Percentiles rank a stretch among this genome's conserved stretches.
phyloP scores from a whole-genome alignment of 2,888 invertebrate species.

The Lepeophtheirus nordmannii region DNA sequence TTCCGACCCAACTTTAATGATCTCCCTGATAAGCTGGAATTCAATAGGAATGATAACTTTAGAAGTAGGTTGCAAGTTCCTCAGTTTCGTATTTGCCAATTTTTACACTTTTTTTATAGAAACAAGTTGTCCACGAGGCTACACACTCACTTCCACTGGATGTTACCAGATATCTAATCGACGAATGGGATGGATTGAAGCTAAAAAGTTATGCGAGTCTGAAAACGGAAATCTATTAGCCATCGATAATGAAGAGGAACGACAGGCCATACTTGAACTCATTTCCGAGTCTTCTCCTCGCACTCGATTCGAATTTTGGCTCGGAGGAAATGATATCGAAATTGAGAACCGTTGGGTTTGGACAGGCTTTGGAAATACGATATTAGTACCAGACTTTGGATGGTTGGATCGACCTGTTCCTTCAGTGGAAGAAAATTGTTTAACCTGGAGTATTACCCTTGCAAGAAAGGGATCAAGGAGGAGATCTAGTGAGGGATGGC shows the following conservation, averaged over 20 bases:
- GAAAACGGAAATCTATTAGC: slow-evolving; percentile 3
- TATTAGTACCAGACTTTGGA: slow-evolving; percentile 18
- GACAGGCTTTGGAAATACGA: slow-evolving; percentile 2
- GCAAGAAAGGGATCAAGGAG: slow-evolving; percentile 12
- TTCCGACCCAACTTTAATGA: neutral
- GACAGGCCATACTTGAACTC: neutral
- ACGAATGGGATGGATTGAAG: slow-evolving; percentile 24
- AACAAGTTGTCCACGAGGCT: slow-evolving; percentile 14
- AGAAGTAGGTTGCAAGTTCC: neutral
- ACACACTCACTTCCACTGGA: neutral
- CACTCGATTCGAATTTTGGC: slow-evolving; percentile 22
- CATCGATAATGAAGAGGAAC: neutral
- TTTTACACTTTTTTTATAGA: neutral
- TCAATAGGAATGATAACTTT: neutral
- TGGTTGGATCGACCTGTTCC: slow-evolving; percentile 22
- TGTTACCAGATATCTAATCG: slow-evolving; percentile 21
- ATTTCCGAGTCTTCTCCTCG: slow-evolving; percentile 1
- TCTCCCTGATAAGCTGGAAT: neutral
- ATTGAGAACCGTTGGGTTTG: slow-evolving; percentile 21
- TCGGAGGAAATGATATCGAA: slow-evolving; percentile 23
- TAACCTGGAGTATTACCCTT: slow-evolving; percentile 23
- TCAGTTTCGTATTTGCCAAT: neutral
- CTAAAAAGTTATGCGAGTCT: slow-evolving; percentile 22
- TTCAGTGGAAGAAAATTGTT: slow-evolving; percentile 22
- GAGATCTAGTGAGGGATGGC: slow-evolving; percentile 19